These are phyloP conservation scores for Rhynchopsitta pachyrhyncha DNA, from an alignment of 2,113 vertebrate species.

Conservation along the genomic window DNA sequence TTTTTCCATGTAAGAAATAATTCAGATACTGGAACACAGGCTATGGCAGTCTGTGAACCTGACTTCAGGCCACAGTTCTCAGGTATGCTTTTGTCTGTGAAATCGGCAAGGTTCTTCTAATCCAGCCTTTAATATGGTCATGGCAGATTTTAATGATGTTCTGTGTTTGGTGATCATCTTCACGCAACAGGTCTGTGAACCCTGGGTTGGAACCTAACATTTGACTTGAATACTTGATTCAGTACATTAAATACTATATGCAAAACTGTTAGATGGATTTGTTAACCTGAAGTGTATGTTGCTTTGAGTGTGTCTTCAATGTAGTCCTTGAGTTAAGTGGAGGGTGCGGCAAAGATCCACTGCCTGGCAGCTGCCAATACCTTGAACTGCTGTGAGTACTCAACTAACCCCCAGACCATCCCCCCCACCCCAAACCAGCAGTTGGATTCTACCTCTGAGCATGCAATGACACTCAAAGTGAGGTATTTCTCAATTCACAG, in stretches of 20 bases:
- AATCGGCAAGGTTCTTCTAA: fast-evolving
- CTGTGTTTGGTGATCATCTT: background rate
- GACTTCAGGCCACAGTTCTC: background rate
- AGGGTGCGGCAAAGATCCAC: background rate
- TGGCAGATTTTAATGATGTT: background rate
- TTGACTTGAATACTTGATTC: background rate
- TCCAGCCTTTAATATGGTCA: background rate
- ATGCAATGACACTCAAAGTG: background rate
- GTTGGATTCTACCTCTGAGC: background rate
- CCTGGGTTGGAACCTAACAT: background rate
- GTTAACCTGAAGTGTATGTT: background rate
- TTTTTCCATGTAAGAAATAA: background rate
- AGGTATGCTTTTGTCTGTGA: fast-evolving
- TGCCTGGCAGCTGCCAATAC: background rate
- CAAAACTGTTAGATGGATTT: background rate
- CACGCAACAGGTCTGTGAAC: background rate
- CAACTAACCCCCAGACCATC: background rate
- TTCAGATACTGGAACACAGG: background rate
- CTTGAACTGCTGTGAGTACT: background rate
- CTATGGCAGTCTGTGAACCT: background rate
- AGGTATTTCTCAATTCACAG: conserved; percentile 1
- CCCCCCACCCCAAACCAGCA: background rate
- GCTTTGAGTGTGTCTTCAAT: background rate
- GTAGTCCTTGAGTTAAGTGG: background rate
- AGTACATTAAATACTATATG: background rate